phyloP scores from a whole-genome alignment of 2,888 invertebrate genomes.

The Watsonalla binaria region DNA sequence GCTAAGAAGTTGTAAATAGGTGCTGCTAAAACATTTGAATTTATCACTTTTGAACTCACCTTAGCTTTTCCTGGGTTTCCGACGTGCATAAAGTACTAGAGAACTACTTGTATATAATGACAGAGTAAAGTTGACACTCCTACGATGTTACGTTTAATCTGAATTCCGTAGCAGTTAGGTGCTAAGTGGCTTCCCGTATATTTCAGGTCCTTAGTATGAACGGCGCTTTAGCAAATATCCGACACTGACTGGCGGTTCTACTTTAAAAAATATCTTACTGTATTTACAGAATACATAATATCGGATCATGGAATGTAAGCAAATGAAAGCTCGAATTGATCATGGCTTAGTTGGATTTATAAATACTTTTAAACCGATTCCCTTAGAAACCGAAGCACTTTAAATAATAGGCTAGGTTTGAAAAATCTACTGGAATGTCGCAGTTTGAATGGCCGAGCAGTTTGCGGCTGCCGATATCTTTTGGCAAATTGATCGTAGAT shows the following conservation, averaged over 20 bases:
- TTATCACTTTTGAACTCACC: too few relatives aligned
- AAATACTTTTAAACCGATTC: neutral
- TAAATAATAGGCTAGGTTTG: neutral
- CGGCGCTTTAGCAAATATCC: slow-evolving; percentile 47
- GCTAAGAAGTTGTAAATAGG: too few relatives aligned
- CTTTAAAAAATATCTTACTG: slow-evolving; percentile 37
- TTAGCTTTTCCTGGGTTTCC: too few relatives aligned
- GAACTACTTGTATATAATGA: too few relatives aligned
- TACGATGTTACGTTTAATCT: neutral
- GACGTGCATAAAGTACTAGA: too few relatives aligned
- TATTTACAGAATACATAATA: slow-evolving; percentile 46
- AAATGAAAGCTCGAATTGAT: slow-evolving; percentile 43
- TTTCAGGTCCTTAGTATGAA: slow-evolving; percentile 36
- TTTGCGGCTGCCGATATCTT: slow-evolving; percentile 43
- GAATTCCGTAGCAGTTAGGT: neutral
- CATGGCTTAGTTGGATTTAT: slow-evolving; percentile 5
- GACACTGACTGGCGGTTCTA: slow-evolving; percentile 34
- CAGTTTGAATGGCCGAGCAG: slow-evolving; percentile 34
- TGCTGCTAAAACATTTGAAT: too few relatives aligned
- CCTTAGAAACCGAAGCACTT: neutral
- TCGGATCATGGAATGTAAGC: slow-evolving; percentile 48
- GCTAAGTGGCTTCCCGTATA: slow-evolving; percentile 23
- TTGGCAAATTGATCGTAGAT: slow-evolving; percentile 65
- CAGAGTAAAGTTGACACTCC: too few relatives aligned
- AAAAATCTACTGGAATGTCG: slow-evolving; percentile 13